Evolutionary conservation across 2,888 invertebrate genomes (phyloP).

Genomic region (Lycophotia porphyrea): DNA sequence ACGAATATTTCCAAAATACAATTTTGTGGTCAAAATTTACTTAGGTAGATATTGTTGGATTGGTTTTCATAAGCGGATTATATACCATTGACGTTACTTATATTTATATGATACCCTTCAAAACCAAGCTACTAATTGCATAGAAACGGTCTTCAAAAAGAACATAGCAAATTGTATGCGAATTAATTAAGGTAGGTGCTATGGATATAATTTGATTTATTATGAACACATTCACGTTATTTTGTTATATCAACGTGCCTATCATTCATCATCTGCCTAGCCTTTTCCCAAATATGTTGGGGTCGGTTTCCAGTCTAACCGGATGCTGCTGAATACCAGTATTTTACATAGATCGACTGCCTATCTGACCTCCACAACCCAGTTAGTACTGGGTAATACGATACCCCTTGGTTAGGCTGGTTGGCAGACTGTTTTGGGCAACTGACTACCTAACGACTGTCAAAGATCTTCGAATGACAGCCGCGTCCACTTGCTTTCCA

Average conservation of each 20-base stretch:
- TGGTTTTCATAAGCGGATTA: constrained; percentile 10
- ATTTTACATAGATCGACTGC: too few species aligned
- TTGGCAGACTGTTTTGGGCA: too few species aligned
- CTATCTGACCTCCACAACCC: too few species aligned
- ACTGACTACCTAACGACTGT: too few species aligned
- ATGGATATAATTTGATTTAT: not conserved
- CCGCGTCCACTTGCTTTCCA: too few species aligned
- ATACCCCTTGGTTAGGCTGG: too few species aligned
- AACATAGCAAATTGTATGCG: not conserved
- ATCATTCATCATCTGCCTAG: too few species aligned
- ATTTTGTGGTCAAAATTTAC: constrained; percentile 13
- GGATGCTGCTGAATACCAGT: too few species aligned
- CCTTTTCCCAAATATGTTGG: too few species aligned
- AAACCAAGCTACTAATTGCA: not conserved
- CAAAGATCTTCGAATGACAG: too few species aligned
- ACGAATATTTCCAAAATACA: not conserved
- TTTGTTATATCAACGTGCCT: not conserved
- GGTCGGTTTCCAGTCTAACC: too few species aligned
- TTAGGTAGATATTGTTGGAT: not conserved
- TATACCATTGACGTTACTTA: not conserved
- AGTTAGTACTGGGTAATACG: too few species aligned
- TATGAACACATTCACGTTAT: not conserved
- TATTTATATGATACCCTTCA: not conserved
- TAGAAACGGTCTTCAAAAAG: not conserved
- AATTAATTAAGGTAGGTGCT: not conserved